Evolutionary conservation across 1,140 invertebrate species (phyloP).

Genomic region (Oscheius sp.): DNA sequence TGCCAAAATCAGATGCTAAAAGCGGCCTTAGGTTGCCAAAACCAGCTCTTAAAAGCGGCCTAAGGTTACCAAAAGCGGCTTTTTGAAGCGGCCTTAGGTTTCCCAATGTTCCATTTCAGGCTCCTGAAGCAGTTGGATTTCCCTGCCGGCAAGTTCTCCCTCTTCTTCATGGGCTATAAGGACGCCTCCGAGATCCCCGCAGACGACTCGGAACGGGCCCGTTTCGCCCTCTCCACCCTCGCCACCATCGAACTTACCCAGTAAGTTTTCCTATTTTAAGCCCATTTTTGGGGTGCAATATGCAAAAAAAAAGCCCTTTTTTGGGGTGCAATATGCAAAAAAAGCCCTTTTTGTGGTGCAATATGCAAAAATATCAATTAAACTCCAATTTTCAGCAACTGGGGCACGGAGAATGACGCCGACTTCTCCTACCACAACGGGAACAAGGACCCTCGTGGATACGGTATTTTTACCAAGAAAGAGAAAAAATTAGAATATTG

Average conservation of each 20-base stretch:
- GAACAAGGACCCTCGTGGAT: slow-evolving; percentile 83
- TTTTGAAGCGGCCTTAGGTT: too few species aligned
- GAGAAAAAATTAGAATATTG: not conserved
- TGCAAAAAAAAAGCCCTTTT: too few species aligned
- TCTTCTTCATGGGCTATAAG: slow-evolving; percentile 92
- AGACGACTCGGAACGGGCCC: slow-evolving; percentile 70
- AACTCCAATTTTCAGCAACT: slow-evolving; percentile 72
- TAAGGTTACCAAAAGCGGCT: too few species aligned
- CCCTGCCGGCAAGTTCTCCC: slow-evolving; percentile 80
- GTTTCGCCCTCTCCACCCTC: slow-evolving; percentile 67
- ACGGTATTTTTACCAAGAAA: slow-evolving; percentile 65
- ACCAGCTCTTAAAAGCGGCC: too few species aligned
- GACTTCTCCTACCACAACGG: slow-evolving; percentile 79
- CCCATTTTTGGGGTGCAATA: not conserved
- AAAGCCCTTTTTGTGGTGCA: not conserved
- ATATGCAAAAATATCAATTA: not conserved
- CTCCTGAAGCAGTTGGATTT: slow-evolving; percentile 84
- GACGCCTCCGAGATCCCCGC: slow-evolving; percentile 69
- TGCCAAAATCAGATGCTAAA: too few species aligned
- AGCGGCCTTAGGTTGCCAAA: too few species aligned
- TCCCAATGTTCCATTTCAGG: slow-evolving; percentile 58
- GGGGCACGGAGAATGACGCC: slow-evolving; percentile 82
- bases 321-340: too few species aligned
- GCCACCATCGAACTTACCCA: slow-evolving; percentile 9
- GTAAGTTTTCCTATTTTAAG: not conserved